Conservation (phyloP, 2,113 vertebrate genomes). For the Theristicus caerulescens region DNA sequence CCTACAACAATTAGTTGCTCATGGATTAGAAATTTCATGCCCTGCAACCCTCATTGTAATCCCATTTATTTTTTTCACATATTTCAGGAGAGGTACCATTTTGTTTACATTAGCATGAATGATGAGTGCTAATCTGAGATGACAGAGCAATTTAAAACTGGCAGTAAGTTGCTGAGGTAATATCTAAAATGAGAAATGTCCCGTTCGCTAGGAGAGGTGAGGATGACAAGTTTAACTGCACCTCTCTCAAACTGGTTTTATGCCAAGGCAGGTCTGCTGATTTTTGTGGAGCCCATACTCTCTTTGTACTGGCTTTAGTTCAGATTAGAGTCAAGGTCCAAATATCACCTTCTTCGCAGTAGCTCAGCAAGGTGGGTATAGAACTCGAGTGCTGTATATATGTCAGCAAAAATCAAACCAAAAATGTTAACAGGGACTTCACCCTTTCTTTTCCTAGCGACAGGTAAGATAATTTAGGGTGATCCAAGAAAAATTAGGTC, state of each 20-base stretch:
- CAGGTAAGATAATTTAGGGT: neutral
- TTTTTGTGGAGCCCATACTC: neutral
- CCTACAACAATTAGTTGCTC: neutral
- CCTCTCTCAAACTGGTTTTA: neutral
- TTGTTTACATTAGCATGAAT: slow-evolving; percentile 36
- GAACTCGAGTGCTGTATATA: neutral
- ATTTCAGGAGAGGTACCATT: slow-evolving; percentile 28
- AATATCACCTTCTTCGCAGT: neutral
- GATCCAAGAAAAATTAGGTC: neutral
- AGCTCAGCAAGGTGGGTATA: neutral
- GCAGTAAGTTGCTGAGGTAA: slow-evolving; percentile 13
- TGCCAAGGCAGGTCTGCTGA: neutral
- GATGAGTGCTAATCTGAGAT: slow-evolving; percentile 39
- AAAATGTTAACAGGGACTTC: neutral
- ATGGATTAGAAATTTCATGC: neutral
- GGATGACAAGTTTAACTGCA: neutral
- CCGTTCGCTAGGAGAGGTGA: neutral
- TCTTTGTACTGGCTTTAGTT: neutral
- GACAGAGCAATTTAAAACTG: slow-evolving; percentile 47
- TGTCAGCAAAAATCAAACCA: neutral
- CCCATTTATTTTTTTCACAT: slow-evolving; percentile 6
- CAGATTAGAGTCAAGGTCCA: neutral
- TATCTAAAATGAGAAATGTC: slow-evolving; percentile 23
- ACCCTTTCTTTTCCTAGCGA: neutral
- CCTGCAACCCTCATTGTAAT: slow-evolving; percentile 12